These are phyloP conservation scores for Gallirallus australis DNA, from an alignment of 2,797 vertebrate genomes.

Conservation along the genomic window DNA sequence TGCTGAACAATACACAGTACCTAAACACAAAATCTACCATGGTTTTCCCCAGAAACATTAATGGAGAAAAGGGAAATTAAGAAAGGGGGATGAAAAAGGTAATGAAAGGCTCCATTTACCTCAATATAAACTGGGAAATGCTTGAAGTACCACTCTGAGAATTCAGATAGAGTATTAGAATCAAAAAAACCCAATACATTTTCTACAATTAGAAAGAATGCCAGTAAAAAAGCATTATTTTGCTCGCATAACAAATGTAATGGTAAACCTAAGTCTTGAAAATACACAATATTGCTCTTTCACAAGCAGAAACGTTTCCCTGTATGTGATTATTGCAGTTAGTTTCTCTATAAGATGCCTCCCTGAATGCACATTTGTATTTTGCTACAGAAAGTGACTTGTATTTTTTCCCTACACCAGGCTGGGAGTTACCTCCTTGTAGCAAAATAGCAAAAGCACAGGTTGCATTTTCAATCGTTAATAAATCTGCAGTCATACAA, in stretches of 20 bases:
- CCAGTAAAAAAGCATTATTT: not conserved
- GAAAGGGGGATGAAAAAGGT: not conserved
- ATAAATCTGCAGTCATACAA: too few relatives aligned
- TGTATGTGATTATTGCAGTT: not conserved
- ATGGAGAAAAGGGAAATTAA: not conserved
- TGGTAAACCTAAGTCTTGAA: not conserved
- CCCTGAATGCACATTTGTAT: not conserved
- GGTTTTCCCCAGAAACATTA: not conserved
- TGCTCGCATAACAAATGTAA: not conserved
- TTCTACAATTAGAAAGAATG: not conserved
- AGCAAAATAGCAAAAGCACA: not conserved
- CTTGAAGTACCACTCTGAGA: not conserved
- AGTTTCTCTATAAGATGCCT: not conserved
- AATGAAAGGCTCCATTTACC: not conserved
- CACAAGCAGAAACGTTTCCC: not conserved
- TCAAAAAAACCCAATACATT: not conserved
- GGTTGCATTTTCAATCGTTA: not conserved
- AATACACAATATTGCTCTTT: not conserved
- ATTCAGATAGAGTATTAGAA: not conserved
- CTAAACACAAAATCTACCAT: not conserved
- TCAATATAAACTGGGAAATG: not conserved
- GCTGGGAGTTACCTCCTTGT: not conserved
- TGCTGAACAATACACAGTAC: not conserved
- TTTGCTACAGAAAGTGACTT: not conserved
- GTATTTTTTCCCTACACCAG: not conserved